Evolutionary conservation across 2,797 vertebrate species (phyloP), one percentile per base, ranked within the genome.

Genomic region (Parambassis ranga): DNA sequence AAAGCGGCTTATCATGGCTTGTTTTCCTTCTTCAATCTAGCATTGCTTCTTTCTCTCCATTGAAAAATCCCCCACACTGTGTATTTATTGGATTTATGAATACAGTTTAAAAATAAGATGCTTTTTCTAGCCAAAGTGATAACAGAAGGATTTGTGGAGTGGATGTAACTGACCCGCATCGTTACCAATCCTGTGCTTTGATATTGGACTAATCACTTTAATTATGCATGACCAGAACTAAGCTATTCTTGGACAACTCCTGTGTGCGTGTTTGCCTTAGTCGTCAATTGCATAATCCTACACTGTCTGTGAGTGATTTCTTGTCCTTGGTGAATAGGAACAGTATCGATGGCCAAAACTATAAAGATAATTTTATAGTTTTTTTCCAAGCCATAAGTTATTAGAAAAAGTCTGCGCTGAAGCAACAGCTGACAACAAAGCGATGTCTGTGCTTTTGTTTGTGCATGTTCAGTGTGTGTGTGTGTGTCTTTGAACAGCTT

Each of bases 401-500:
- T n/a, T n/a, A n/a, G n/a, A n/a, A n/a, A n/a, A n/a, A n/a, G n/a
- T n/a, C n/a, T n/a, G n/a, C n/a, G n/a, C n/a, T n/a, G n/a, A 71
- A 55, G 37, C 28, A 35, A 35, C 19, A 56, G 14, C 13, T 62
- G 64, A 64, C 2, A 10, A 35, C 55, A 42, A 41, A 64, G 56
- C 52, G 51, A 55, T n/a, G n/a, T 48, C 30, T 48, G 10, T 47
- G 15, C 58, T 42, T 41, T 32, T 57, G 6, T 14, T 13, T 49
- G 32, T 36, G 5, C 23, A 23, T 32, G 15, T 10, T 35, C 39
- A 36, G 31, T n/a, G 11, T 48, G 48, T 39, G 13, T 65, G 49
- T 33, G 57, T 30, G 11, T 67, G 72, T 75, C 70, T 68, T 51
- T 57, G 52, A 71, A 66, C 20, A 46, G 51, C 65, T 53, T 65